These are phyloP conservation scores for Sitta carolinensis DNA, from an alignment of 2,797 vertebrate genomes.

Conservation along the genomic window DNA sequence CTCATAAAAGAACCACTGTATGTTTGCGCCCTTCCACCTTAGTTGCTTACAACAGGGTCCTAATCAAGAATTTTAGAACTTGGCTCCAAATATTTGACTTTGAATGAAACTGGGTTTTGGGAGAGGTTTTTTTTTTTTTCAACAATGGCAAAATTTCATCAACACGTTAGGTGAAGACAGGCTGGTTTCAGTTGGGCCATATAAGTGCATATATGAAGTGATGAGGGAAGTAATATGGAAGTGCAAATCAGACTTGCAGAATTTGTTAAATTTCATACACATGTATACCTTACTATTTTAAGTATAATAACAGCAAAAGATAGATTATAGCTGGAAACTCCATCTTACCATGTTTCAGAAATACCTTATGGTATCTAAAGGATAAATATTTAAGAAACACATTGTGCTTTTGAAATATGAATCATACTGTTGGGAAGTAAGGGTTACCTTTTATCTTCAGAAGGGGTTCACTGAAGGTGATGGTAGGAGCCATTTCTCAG, in stretches of 20 bases:
- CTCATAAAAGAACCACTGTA: not conserved
- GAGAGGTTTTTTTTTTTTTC: not conserved
- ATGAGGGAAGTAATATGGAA: not conserved
- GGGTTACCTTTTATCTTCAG: not conserved
- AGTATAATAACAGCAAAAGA: not conserved
- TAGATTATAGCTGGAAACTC: not conserved
- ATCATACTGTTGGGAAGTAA: not conserved
- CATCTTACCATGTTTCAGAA: not conserved
- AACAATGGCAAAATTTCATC: not conserved
- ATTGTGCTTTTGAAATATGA: not conserved
- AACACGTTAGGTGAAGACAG: not conserved
- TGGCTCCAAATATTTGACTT: not conserved
- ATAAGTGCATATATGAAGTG: not conserved
- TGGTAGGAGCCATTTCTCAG: not conserved
- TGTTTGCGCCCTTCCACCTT: not conserved
- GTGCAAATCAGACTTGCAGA: not conserved
- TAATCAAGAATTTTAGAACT: not conserved
- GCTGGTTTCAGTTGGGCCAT: not conserved
- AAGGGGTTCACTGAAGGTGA: not conserved
- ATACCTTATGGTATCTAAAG: not conserved
- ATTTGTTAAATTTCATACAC: not conserved
- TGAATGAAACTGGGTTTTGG: not conserved
- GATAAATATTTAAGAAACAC: not conserved
- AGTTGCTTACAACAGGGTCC: not conserved
- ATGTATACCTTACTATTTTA: not conserved